Evolutionary conservation across 2,888 invertebrate species (phyloP).

Genomic region (Ditula angustiorana): DNA sequence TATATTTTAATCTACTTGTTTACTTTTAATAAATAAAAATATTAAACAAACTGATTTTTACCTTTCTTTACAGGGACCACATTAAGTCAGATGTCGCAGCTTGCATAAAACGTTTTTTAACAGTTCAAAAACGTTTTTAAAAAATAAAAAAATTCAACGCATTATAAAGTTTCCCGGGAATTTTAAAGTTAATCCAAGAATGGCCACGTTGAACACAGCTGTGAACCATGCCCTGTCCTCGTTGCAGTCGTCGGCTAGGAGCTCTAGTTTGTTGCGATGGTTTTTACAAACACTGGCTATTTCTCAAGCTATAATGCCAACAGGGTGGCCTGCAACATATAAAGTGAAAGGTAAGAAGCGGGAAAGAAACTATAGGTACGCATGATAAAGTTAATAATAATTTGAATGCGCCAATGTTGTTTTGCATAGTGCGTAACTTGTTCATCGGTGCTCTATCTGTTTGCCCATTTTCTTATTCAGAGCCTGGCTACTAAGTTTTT

Average conservation of each 20-base stretch:
- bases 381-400: no score
- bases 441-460: no score
- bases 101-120: not conserved
- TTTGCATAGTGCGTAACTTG: no score
- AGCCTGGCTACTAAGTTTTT: no score
- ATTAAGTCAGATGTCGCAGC: not conserved
- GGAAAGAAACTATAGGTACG: no score
- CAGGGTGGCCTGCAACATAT: constrained; percentile 66
- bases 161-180: not conserved
- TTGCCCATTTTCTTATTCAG: no score
- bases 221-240: constrained; percentile 57
- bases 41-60: not conserved
- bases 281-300: constrained; percentile 60
- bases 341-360: constrained; percentile 59
- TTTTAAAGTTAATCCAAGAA: constrained; percentile 33
- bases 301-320: constrained; percentile 59
- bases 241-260: constrained; percentile 51
- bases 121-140: no score
- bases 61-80: not conserved
- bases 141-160: not conserved
- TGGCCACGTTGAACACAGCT: constrained; percentile 53
- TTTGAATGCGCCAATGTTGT: no score
- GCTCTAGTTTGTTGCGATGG: constrained; percentile 55
- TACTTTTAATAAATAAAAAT: not conserved
- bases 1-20: not conserved